Base-by-base conservation (phyloP, 2,113 vertebrate species). In the Thinocorus orbignyianus region DNA sequence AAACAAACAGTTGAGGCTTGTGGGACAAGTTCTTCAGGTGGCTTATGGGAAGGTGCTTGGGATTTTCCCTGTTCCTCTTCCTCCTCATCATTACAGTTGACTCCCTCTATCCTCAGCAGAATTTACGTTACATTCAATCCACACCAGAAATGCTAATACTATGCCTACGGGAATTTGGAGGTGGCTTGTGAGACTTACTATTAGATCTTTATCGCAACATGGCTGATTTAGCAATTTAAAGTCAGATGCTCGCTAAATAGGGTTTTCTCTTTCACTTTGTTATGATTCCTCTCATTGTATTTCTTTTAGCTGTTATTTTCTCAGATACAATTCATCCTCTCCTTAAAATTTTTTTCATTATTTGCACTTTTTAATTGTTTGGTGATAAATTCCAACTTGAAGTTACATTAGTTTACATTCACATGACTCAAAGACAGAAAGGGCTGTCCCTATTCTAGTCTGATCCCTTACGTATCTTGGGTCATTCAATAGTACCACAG, bases 1-100 rank as follows among this genome's bases (percentile, higher is more conserved):
- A 97, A 97, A 96, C 95, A 97, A 97, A 96, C 90, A 94, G 51
- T 19, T 72, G 81, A 92, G 94, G 58, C 97, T 87, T 80, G 96
- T 91, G 82, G 92, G 96, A 97, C 97, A 92, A 97, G 94, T 97
- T 97, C 93, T 97, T 96, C 97, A 62, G 93, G 95, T 90, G 88
- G 76, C 88, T 97, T 90, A 91, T 93, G 93, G 92, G 95, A 97
- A 96, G 72, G 93, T 78, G 72, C 86, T 81, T 81, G 95, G 95
- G 95, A 95, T 96, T 97, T 97, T 95, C 95, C 92, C 96, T 89
- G 88, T 93, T 97, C 81, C 85, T 96, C 85, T 97, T 96, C 96
- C 95, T 96, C 44, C 69, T 96, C 46, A 2, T 14, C 70, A 84
- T 77, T 65, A 48, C 48, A 81, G 18, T 39, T 33, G 44, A 35